Conservation (phyloP, 2,797 vertebrate species). For the Chelon labrosus region DNA sequence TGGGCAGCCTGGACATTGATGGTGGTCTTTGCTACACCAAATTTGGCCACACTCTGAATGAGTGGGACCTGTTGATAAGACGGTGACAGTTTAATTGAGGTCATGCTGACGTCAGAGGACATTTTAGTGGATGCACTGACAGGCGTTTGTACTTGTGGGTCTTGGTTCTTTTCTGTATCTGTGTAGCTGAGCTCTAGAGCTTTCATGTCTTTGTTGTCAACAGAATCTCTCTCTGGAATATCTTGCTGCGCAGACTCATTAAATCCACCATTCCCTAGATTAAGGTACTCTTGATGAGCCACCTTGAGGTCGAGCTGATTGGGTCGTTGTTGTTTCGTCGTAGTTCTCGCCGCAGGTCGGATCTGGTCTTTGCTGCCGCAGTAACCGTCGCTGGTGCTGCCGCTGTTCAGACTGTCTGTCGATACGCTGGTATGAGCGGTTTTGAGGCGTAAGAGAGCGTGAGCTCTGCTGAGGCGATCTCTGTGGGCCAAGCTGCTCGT, state of each 20-base stretch:
- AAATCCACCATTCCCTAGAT: conserved; percentile 52
- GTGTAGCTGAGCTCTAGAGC: conserved; percentile 68
- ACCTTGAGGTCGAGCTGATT: conserved; percentile 92
- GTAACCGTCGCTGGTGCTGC: conserved; percentile 94
- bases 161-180: conserved; percentile 84
- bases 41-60: conserved; percentile 86
- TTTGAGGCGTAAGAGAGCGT: conserved; percentile 91
- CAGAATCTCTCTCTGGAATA: conserved; percentile 82
- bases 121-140: conserved; percentile 84
- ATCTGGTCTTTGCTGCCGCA: conserved; percentile 91
- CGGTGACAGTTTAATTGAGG: conserved; percentile 94
- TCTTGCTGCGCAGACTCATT: conserved; percentile 74
- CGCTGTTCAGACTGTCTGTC: conserved; percentile 96
- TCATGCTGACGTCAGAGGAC: conserved; percentile 85
- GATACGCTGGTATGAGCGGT: conserved; percentile 91
- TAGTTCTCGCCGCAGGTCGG: conserved; percentile 81
- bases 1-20: conserved; percentile 85
- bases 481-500: conserved; percentile 83
- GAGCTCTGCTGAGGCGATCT: conserved; percentile 87
- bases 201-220: conserved; percentile 76
- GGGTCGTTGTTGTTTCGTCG: conserved; percentile 90
- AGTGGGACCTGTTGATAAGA: conserved; percentile 95
- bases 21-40: conserved; percentile 70
- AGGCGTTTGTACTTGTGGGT: conserved; percentile 70
- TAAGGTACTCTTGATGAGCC: conserved; percentile 78